Base-by-base conservation (phyloP, 1,140 invertebrate genomes). In the Camponotus vicinus region DNA sequence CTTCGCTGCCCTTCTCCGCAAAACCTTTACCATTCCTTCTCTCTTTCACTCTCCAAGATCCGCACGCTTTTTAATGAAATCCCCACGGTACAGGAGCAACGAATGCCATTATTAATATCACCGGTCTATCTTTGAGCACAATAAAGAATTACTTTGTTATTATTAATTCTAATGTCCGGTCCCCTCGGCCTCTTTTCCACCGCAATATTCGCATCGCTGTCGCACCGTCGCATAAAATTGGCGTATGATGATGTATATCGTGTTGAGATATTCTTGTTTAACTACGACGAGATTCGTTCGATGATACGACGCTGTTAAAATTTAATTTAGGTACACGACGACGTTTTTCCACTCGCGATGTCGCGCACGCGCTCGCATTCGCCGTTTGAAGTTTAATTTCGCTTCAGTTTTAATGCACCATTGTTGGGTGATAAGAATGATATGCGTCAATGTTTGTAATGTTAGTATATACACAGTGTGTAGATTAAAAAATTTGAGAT, bases 101-200 rank as follows among this genome's bases (percentile, higher is more conserved):
- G 91, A 92, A 90, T 90, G 91, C 87, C 91, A 94, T 95, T 95
- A 94, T 94, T 94, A 95, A 94, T 93, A 94, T 92, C 91, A 91
- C 85, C 92, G 88, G 91, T 92, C 93, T 94, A 93, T 94, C 93
- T 94, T 92, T 93, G 89, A 87, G 88, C 91, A 92, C 92, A 93
- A 94, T 93, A 92, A 93, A 92, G 93, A 94, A 95, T 94, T 94
- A 94, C 91, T 94, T 94, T 92, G 93, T 94, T 94, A 94, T 94
- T 94, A 94, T 94, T 95, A 95, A 94, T 95, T 94, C 91, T 89
- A 85, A 91, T 93, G 91, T 88, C 83, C 40, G 69, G 40, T 11
- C 69, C 42, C 34, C 18, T 13, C n/a, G 49, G 13, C 37, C n/a
- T n/a, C 40, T 57, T n/a, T 21, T 40, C 57, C 70, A 34, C 70